Conservation (phyloP, 2,888 invertebrate species). For the Ophion slaviceki region DNA sequence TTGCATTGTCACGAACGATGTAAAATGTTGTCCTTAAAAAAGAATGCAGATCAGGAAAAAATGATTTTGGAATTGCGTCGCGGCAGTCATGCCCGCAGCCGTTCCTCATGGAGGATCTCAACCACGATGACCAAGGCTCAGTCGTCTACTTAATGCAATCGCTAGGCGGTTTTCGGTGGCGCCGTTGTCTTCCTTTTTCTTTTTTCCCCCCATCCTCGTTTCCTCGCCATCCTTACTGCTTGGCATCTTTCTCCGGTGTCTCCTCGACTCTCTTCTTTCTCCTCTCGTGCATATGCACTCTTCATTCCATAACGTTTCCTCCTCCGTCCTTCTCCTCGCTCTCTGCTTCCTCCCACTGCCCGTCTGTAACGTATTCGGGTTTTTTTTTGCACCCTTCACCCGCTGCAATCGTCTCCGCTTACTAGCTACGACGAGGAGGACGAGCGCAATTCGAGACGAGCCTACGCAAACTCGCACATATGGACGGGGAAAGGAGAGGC, state of each 20-base stretch:
- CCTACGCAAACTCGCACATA: conserved; percentile 58
- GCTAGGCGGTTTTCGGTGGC: conserved; percentile 81
- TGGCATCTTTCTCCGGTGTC: conserved; percentile 47
- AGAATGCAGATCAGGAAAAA: too few relatives aligned
- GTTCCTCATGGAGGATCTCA: conserved; percentile 52
- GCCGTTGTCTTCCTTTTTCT: conserved; percentile 47
- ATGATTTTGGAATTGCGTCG: conserved; percentile 3
- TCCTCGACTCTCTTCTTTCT: conserved; percentile 50
- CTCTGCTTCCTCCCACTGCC: conserved; percentile 15
- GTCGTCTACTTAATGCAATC: conserved; percentile 81
- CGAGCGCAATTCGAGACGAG: conserved; percentile 78
- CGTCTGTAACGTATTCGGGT: conserved; percentile 27
- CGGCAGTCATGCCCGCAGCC: conserved; percentile 48
- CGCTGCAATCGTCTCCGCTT: conserved; percentile 79
- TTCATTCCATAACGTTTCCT: too few relatives aligned
- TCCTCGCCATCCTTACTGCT: conserved; percentile 40
- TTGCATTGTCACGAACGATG: too few relatives aligned
- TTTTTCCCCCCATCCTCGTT: conserved; percentile 7
- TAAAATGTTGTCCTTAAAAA: too few relatives aligned
- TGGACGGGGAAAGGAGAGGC: conserved; percentile 62
- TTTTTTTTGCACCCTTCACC: conserved; percentile 57
- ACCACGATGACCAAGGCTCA: conserved; percentile 57
- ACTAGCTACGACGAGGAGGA: conserved; percentile 74
- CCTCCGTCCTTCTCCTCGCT: too few relatives aligned
- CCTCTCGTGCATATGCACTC: not conserved